These are phyloP conservation scores for Cyanoramphus novaezelandiae DNA, from an alignment of 2,113 vertebrate genomes.

Conservation along the genomic window DNA sequence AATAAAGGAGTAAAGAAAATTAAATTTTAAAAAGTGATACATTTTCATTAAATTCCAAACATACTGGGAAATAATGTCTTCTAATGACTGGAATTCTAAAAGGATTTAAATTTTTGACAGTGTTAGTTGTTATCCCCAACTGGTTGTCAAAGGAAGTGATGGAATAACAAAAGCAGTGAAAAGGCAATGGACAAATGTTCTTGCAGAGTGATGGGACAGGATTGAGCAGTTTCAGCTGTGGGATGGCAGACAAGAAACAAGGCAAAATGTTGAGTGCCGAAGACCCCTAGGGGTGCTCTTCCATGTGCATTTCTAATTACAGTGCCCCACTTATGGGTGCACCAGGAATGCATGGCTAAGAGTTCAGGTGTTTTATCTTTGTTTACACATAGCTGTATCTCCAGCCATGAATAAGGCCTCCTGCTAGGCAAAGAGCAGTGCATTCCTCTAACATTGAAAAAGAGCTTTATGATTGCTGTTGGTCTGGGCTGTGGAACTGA, in stretches of 20 bases:
- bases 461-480: background rate
- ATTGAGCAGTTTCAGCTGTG: background rate
- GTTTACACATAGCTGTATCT: background rate
- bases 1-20: background rate
- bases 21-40: background rate
- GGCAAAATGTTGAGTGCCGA: background rate
- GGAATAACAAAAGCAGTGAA: background rate
- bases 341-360: background rate
- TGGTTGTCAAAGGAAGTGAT: too few species aligned
- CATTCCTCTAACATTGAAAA: background rate
- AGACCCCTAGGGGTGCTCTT: background rate
- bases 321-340: background rate
- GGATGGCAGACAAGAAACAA: background rate
- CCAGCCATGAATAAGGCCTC: background rate
- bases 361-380: background rate
- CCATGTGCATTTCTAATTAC: background rate
- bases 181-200: background rate
- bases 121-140: background rate
- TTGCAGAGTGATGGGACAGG: background rate
- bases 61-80: slow-evolving; percentile 4
- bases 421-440: background rate
- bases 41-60: slow-evolving; percentile 23
- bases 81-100: slow-evolving; percentile 17
- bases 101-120: slow-evolving; percentile 22
- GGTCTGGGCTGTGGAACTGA: background rate